Conservation (phyloP, 92 coral and sea anemone genomes). For the Blastomussa wellsi region DNA sequence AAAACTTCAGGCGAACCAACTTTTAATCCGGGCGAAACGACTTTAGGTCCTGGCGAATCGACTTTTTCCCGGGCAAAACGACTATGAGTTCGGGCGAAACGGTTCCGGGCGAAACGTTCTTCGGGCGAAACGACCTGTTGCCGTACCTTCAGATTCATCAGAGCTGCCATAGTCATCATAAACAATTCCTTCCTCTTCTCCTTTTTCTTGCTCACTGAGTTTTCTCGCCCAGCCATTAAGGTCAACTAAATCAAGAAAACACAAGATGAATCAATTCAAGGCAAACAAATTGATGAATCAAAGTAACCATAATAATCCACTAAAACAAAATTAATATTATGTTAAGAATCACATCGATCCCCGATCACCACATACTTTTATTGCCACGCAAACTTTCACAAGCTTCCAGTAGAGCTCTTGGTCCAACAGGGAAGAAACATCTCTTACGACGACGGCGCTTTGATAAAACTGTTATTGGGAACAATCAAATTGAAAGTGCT, state of each 20-base stretch:
- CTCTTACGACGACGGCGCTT: slow-evolving; percentile 76
- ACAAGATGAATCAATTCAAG: background rate
- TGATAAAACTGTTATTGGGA: slow-evolving; percentile 54
- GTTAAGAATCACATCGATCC: too few species aligned
- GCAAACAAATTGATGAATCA: background rate
- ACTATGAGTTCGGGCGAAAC: too few species aligned
- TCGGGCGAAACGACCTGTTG: too few species aligned
- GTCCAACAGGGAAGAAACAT: slow-evolving; percentile 85
- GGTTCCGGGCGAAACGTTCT: too few species aligned
- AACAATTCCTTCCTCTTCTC: slow-evolving; percentile 75
- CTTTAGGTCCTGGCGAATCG: too few species aligned
- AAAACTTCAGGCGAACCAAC: too few species aligned
- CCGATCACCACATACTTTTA: slow-evolving; percentile 57
- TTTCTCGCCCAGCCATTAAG: slow-evolving; percentile 72
- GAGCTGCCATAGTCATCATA: slow-evolving; percentile 73
- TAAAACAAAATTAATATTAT: too few species aligned
- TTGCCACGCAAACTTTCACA: slow-evolving; percentile 72
- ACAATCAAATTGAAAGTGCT: background rate
- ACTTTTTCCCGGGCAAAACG: too few species aligned
- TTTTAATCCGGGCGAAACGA: too few species aligned
- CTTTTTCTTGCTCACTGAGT: slow-evolving; percentile 66
- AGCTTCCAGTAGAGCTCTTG: slow-evolving; percentile 75
- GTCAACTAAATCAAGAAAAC: slow-evolving; percentile 52
- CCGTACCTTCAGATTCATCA: slow-evolving; percentile 81
- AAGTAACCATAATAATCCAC: too few species aligned